Conservation (phyloP, 2,797 vertebrate genomes). For the Sebastes nivosus region DNA sequence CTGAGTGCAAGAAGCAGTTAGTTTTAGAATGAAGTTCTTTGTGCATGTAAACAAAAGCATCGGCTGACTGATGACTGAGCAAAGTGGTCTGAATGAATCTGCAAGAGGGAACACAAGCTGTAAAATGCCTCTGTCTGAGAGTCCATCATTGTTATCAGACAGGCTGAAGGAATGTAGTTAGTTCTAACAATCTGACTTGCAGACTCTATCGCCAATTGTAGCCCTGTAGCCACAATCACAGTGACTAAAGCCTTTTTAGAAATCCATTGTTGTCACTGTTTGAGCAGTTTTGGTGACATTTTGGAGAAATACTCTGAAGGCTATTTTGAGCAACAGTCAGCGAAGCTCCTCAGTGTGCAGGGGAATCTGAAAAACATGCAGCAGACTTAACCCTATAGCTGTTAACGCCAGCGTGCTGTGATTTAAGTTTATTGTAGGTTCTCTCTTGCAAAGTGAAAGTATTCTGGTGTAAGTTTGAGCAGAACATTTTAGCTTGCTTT, state of each 20-base stretch:
- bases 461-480: not conserved
- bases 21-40: not conserved
- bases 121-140: not conserved
- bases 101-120: not conserved
- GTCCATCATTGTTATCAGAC: constrained; percentile 20
- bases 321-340: constrained; percentile 19
- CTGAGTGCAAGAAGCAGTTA: not conserved
- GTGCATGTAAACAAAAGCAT: constrained; percentile 4
- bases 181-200: constrained; percentile 10
- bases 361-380: not conserved
- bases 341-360: not conserved
- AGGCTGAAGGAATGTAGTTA: constrained; percentile 5
- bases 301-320: constrained; percentile 18
- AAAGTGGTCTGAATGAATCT: constrained; percentile 9
- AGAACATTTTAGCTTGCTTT: constrained; percentile 24
- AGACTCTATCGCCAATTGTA: not conserved
- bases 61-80: not conserved
- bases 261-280: constrained; percentile 16
- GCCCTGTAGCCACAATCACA: not conserved
- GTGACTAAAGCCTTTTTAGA: constrained; percentile 14
- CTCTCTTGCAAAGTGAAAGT: not conserved
- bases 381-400: not conserved
- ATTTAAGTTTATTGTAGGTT: not conserved
- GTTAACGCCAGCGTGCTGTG: not conserved
- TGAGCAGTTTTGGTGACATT: constrained; percentile 30